Conservation (phyloP, 2,888 invertebrate species). For the Axea sp. region DNA sequence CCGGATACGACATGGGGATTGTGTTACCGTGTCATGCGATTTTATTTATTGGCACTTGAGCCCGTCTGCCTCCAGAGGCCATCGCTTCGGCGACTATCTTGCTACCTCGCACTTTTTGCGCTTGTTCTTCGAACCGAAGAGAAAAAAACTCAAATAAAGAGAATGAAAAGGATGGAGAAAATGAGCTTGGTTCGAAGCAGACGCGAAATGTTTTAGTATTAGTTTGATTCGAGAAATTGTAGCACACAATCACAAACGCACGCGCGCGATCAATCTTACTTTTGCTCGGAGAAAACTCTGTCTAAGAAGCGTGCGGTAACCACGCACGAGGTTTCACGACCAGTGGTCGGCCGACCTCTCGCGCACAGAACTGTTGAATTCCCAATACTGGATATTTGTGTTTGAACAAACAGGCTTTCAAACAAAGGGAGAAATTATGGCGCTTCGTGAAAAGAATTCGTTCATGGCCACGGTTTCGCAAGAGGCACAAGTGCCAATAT, state of each 20-base stretch:
- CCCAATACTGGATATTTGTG: too few relatives aligned
- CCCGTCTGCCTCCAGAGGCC: slow-evolving; percentile 25
- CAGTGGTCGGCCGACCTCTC: too few relatives aligned
- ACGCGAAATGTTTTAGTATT: neutral
- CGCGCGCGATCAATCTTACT: too few relatives aligned
- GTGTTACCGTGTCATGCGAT: slow-evolving; percentile 62
- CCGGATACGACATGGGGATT: slow-evolving; percentile 57
- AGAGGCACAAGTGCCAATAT: slow-evolving; percentile 31
- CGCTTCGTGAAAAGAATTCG: slow-evolving; percentile 29
- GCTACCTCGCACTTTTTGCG: slow-evolving; percentile 42
- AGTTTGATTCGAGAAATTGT: too few relatives aligned
- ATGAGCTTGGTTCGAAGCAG: neutral
- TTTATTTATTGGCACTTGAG: slow-evolving; percentile 63
- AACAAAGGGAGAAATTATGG: slow-evolving; percentile 23
- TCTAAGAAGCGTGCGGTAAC: too few relatives aligned
- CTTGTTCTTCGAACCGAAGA: slow-evolving; percentile 1
- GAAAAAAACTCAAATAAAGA: neutral
- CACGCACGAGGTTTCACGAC: too few relatives aligned
- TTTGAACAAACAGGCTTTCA: too few relatives aligned
- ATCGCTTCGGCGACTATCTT: slow-evolving; percentile 26
- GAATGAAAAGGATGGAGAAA: neutral
- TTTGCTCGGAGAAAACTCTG: too few relatives aligned
- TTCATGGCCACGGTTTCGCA: slow-evolving; percentile 39
- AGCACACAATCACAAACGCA: too few relatives aligned
- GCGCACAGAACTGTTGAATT: too few relatives aligned